Base-by-base conservation (phyloP, 1,140 invertebrate species). In the Brachionus plicatilis region DNA sequence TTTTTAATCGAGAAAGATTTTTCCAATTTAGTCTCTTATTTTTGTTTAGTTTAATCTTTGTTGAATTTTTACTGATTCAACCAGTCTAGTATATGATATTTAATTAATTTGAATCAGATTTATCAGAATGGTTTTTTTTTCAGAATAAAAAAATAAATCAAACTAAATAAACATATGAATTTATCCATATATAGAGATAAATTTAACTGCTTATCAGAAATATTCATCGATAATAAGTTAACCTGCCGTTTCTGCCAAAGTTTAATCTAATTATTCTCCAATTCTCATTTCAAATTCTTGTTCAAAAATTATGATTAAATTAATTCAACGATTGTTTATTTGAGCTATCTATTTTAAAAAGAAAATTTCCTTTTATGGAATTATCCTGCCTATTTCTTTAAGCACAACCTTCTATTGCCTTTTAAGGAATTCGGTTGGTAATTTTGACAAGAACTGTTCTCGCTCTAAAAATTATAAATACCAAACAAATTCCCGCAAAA, bases 301-400 rank as follows among this genome's bases (percentile, higher is more conserved):
- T 33, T 68, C 27, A 68, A 68, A 68, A 60, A 60, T 60, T 60
- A 60, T 20, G 53, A 60, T 41, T 68, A 29, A 68, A n/a, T 68
- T 41, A 68, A 68, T 68, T 17, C 66, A 68, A 68, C 29, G 14
- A 37, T 68, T 68, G 27, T 68, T 68, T 68, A 68, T 68, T 68
- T 68, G 9, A 14, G 12, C n/a, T 68, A 68, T 29, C 27, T 14
- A 11, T 29, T 68, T 68, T 4, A 14, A 33, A 68, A 37, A 68
- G 27, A 66, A 66, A 66, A 11, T 33, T 33, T 68, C 66, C 66
- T 33, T 68, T n/a, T 68, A 68, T 37, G 66, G 66, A 37, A 68
- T 33, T 37, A 33, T 68, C 66, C 4, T 68, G 66, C 33, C 66
- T 24, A 20, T 20, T 20, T 60, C 5, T 60, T 60, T 60, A 6